Base-by-base conservation (phyloP, 2,113 vertebrate genomes). In the Rutilus rutilus region DNA sequence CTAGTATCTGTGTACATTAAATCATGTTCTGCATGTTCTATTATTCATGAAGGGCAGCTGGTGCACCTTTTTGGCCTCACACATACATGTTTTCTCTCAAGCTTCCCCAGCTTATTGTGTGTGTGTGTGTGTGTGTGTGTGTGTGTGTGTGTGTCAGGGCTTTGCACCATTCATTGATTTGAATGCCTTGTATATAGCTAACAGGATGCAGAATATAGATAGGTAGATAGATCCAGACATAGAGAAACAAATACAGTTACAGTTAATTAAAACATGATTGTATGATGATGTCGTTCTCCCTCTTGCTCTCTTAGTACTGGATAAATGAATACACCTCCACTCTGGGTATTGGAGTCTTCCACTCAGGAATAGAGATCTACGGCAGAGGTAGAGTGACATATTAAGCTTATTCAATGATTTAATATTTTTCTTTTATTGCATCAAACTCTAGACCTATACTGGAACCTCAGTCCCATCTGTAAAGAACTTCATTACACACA, bases 321-420 rank as follows among this genome's bases (percentile, higher is more conserved):
- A 98, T 98, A 90, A 98, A 98, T 36, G 97, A 98, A 91, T 98
- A 98, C 94, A 98, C 97, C 1, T 97, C 97, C 89, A 98, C 96
- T 89, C 93, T 98, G 95, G 97, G 97, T 50, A 98, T 98, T 89
- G 97, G 97, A 90, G 97, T 98, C 91, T 98, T 97, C 93, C 97
- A 98, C 93, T 98, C 97, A 91, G 97, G 97, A 92, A 98, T 98
- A 33, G 95, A 98, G 94, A 96, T 98, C 91, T 97, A 98, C 73
- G 96, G 97, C 91, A 92, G 97, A 97, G 97, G 97, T 98, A 93
- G 89, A 88, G 81, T 30, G 8, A 21, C 52, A 23, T 73, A 30
- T 62, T 80, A 50, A 52, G 39, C 0, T 42, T 15, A 47, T 62
- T 27, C 25, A 30, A 17, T 50, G 8, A 74, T 75, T 45, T 67